Conservation (phyloP, 2,888 invertebrate genomes). For the Drosophila kokeensis region DNA sequence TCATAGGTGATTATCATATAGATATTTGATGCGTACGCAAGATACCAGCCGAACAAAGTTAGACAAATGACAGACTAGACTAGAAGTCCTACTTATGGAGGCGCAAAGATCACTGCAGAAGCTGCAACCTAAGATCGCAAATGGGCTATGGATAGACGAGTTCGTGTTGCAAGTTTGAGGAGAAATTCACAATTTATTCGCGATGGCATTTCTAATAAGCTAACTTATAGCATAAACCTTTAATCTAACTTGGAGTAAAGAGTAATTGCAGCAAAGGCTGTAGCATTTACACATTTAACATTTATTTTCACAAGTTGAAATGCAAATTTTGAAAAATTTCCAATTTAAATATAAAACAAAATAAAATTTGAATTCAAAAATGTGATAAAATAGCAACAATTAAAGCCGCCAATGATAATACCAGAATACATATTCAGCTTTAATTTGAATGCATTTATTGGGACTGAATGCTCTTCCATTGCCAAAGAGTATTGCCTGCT, state of each 20-base stretch:
- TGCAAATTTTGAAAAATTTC: neutral
- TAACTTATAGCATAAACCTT: neutral
- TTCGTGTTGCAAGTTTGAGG: no score
- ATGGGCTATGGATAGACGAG: no score
- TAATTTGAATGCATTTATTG: neutral
- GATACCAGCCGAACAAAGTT: neutral
- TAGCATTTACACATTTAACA: neutral
- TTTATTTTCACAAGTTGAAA: neutral
- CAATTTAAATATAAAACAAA: neutral
- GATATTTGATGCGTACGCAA: neutral
- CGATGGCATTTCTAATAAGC: neutral
- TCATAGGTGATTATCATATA: constrained; percentile 6
- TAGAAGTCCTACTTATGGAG: neutral
- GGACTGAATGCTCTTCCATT: neutral
- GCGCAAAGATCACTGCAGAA: no score
- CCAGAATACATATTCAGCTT: neutral
- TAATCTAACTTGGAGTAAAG: neutral
- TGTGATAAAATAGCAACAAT: neutral
- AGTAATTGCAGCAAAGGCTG: neutral
- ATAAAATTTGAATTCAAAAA: neutral
- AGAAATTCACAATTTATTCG: neutral
- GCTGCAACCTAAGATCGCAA: no score
- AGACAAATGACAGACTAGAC: neutral
- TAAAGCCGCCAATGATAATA: neutral
- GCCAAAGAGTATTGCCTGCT: neutral